These are phyloP conservation scores for Poecilobothrus nobilitatus DNA, from an alignment of 2,888 invertebrate genomes.

Conservation along the genomic window DNA sequence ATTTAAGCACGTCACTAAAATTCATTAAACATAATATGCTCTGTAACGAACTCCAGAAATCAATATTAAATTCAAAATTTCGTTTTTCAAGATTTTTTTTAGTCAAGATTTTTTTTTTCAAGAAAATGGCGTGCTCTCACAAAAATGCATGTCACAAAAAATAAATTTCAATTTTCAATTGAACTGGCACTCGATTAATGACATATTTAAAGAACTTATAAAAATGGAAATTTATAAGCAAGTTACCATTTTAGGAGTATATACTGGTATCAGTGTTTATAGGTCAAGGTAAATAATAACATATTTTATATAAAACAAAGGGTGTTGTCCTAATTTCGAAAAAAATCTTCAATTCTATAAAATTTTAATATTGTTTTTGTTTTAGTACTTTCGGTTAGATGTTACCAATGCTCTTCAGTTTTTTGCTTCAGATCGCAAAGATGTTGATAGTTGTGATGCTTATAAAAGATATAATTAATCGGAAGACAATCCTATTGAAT, in stretches of 20 bases:
- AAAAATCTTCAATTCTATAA: neutral
- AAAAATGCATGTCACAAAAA: no score
- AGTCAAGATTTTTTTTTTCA: no score
- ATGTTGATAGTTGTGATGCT: conserved; percentile 83
- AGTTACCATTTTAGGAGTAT: neutral
- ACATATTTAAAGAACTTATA: no score
- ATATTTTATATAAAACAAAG: neutral
- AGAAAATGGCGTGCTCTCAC: no score
- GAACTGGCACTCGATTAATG: no score
- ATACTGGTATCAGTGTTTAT: neutral
- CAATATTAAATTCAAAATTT: no score
- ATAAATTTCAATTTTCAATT: no score
- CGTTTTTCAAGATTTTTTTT: no score
- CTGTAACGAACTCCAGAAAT: no score
- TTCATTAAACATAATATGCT: no score
- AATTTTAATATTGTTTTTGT: neutral
- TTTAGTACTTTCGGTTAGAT: conserved; percentile 57
- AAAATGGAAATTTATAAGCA: neutral
- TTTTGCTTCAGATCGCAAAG: conserved; percentile 69
- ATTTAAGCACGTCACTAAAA: no score
- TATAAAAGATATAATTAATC: conserved; percentile 76
- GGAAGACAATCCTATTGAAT: conserved; percentile 83
- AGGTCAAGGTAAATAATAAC: neutral
- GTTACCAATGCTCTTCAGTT: conserved; percentile 92
- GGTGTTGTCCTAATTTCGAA: neutral